Percentiles rank a stretch among this genome's conserved stretches.
phyloP scores from a whole-genome alignment of 2,113 vertebrate species.

The Aramus guarauna region DNA sequence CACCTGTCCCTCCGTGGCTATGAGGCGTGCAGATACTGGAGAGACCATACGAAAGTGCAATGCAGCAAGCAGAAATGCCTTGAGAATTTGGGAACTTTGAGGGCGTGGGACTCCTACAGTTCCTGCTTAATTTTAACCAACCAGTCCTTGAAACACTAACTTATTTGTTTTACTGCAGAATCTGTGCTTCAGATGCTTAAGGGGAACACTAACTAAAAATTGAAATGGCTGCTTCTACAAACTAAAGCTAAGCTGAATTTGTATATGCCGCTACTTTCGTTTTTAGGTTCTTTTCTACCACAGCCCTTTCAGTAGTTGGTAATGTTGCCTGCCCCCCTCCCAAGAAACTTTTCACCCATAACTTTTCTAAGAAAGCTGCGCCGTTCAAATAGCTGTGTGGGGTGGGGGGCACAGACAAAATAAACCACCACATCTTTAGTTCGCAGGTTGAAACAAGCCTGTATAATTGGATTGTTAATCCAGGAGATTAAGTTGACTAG shows the following conservation, averaged over 20 bases:
- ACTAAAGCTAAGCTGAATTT: not conserved
- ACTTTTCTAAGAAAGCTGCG: not conserved
- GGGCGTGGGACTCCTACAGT: not conserved
- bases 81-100: not conserved
- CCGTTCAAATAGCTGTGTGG: not conserved
- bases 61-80: not conserved
- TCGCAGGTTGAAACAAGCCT: constrained; percentile 39
- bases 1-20: not conserved
- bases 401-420: not conserved
- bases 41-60: fast-evolving
- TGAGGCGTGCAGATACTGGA: not conserved
- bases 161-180: not conserved
- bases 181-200: not conserved
- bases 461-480: constrained; percentile 3
- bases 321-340: fast-evolving
- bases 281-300: not conserved
- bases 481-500: constrained; percentile 2
- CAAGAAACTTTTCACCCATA: not conserved
- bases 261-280: not conserved
- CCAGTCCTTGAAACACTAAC: fast-evolving
- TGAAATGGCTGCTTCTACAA: not conserved
- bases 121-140: not conserved
- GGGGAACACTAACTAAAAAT: not conserved
- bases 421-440: not conserved
- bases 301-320: not conserved